A percentile compares a stretch with the other conserved stretches of the same genome.
phyloP scores from a whole-genome alignment of 2,888 invertebrate species.

The Ormyrus rosae region DNA sequence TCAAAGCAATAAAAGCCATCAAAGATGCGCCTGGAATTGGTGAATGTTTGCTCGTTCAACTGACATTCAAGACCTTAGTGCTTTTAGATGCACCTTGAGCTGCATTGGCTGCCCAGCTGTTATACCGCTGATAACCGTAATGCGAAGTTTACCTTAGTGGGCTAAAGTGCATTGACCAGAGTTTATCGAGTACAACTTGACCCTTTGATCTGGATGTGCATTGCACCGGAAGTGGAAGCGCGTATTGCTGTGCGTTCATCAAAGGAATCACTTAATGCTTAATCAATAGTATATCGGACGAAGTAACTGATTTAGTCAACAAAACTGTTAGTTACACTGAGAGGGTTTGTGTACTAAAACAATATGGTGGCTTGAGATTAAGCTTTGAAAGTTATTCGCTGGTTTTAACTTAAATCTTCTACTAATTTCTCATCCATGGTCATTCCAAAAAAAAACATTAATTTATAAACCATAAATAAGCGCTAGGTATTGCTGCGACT shows the following conservation, averaged over 20 bases:
- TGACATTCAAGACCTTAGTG: too few relatives aligned
- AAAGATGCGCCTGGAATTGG: neutral
- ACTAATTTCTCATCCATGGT: too few relatives aligned
- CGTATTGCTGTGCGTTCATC: neutral
- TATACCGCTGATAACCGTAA: conserved; percentile 29
- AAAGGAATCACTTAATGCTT: conserved; percentile 41
- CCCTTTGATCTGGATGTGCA: conserved; percentile 46
- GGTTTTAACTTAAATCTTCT: too few relatives aligned
- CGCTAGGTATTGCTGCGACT: too few relatives aligned
- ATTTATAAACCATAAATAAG: too few relatives aligned
- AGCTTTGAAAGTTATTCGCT: too few relatives aligned
- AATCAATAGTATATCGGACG: conserved; percentile 37
- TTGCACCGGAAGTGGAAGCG: conserved; percentile 31
- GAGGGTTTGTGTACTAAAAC: conserved; percentile 1
- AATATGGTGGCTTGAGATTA: neutral
- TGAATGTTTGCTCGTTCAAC: neutral
- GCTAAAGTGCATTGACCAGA: conserved; percentile 23
- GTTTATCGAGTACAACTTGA: conserved; percentile 36
- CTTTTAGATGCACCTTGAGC: neutral
- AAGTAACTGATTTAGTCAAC: conserved; percentile 21
- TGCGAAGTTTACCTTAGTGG: conserved; percentile 21
- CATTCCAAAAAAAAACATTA: too few relatives aligned
- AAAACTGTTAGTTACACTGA: neutral
- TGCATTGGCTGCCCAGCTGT: neutral
- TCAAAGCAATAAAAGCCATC: conserved; percentile 10